These are phyloP conservation scores for Onchidella celtica DNA, from an alignment of 2,888 invertebrate species.

Conservation along the genomic window DNA sequence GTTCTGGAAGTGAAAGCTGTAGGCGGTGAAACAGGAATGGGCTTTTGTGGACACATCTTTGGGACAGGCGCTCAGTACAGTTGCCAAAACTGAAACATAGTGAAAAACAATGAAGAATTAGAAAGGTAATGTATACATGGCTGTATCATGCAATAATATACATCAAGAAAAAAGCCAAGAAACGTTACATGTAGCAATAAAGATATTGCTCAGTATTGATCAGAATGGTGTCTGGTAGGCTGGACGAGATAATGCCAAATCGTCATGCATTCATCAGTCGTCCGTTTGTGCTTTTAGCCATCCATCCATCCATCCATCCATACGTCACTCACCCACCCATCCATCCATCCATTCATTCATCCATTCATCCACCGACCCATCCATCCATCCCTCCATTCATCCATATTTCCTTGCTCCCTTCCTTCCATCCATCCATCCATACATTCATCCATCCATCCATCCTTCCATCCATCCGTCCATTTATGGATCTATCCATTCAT, in stretches of 20 bases:
- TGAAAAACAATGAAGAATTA: neutral
- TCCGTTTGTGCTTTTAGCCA: too few relatives aligned
- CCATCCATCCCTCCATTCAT: neutral
- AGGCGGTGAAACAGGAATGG: conserved; percentile 63
- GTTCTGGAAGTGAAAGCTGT: conserved; percentile 64
- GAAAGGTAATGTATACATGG: too few relatives aligned
- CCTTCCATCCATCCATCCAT: neutral
- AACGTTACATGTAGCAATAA: too few relatives aligned
- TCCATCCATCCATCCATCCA: neutral
- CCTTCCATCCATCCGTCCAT: too few relatives aligned
- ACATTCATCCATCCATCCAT: neutral
- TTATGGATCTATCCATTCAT: neutral
- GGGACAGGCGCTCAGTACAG: conserved; percentile 47
- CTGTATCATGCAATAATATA: too few relatives aligned
- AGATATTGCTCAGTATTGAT: too few relatives aligned
- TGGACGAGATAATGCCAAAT: neutral
- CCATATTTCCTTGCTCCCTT: neutral
- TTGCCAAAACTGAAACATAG: conserved; percentile 2
- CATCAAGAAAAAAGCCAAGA: too few relatives aligned
- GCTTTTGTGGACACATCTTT: conserved; percentile 53
- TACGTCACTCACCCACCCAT: neutral
- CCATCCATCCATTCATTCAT: neutral
- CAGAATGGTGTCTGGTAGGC: neutral
- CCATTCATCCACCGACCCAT: neutral
- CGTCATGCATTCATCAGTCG: too few relatives aligned